phyloP scores from a whole-genome alignment of 2,113 vertebrate species.

The Ahaetulla prasina region DNA sequence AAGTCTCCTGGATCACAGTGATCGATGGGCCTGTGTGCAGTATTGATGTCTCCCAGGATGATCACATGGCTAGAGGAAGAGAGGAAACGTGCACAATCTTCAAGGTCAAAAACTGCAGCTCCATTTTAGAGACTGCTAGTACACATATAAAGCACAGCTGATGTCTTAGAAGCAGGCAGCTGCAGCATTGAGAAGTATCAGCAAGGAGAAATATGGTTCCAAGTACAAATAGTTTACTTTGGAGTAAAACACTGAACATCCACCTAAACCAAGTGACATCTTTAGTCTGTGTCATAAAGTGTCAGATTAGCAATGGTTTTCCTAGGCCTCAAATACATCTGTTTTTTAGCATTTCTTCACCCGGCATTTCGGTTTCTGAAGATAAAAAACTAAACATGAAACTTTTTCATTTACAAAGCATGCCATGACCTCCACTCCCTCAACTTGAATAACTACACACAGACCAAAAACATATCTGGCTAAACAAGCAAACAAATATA shows the following conservation, averaged over 20 bases:
- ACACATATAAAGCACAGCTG: not conserved
- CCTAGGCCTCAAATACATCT: too few relatives aligned
- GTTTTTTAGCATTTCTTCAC: not conserved
- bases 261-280: not conserved
- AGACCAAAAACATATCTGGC: not conserved
- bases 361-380: not conserved
- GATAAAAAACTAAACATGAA: not conserved
- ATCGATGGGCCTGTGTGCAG: conserved; percentile 80
- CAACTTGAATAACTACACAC: not conserved
- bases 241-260: not conserved
- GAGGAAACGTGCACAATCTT: not conserved
- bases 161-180: not conserved
- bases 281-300: not conserved
- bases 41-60: conserved; percentile 86
- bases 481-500: not conserved
- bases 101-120: not conserved
- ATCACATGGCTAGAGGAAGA: conserved; percentile 78
- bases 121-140: not conserved
- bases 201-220: not conserved
- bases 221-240: not conserved
- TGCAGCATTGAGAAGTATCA: not conserved
- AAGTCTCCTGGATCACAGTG: conserved; percentile 80
- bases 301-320: not conserved
- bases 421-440: not conserved
- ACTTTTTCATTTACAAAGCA: not conserved